Base-by-base conservation (phyloP, 1,140 invertebrate genomes). In the Megathymus violae region DNA sequence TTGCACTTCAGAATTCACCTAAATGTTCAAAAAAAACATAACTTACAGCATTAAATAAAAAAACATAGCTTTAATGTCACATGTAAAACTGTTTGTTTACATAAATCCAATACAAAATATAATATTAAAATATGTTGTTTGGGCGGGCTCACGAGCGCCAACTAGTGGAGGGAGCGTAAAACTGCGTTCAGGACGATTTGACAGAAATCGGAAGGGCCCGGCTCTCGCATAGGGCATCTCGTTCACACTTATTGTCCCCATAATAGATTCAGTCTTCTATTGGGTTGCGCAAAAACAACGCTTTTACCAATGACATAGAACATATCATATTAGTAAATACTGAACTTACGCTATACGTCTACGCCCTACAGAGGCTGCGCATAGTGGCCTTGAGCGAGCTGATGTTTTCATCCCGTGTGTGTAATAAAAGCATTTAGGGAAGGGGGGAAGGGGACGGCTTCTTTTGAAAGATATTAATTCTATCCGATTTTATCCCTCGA, bases 351-450 rank as follows among this genome's bases (percentile, higher is more conserved):
- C 40, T 47, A 31, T 47, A 38, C 44, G 52, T 13, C 47, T 50
- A 6, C 52, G 63, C 72, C 74, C 74, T 73, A 60, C 64, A 47
- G 61, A 76, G 70, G 69, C 64, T 74, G 72, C 76, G 78, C 70
- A n/a, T n/a, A 78, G 78, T 83, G 82, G 82, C 88, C 88, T 90
- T 89, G 86, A 88, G 83, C 62, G 75, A 69, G 72, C 76, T 86
- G 80, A 91, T 88, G 88, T 89, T 90, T 89, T 87, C 85, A 88
- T 90, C 85, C 78, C 85, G 78, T 74, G 80, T 69, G 85, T 80
- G 84, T 89, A 89, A 89, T 90, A n/a, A 90, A 89, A 88, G 70
- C 88, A 83, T 86, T 88, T 88, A 88, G 77, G 74, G 71, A 31
- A 79, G 75, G 82, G 87, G 72, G 78, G 74, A 74, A 76, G 76